phyloP scores from a whole-genome alignment of 2,113 vertebrate species.

The Chelonoidis abingdonii region DNA sequence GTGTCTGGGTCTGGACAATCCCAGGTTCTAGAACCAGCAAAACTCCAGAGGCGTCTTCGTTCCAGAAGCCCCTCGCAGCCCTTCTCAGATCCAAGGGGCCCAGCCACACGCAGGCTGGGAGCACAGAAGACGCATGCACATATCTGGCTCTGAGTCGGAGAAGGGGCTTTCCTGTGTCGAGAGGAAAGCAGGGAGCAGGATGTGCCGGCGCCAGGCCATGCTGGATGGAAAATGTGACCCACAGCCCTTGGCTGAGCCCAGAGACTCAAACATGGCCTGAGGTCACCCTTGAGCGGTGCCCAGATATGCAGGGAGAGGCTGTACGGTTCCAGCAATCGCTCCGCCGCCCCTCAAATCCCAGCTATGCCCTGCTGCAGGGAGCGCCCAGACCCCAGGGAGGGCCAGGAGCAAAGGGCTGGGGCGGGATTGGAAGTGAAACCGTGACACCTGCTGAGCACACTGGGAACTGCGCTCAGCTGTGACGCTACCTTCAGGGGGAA shows the following conservation, averaged over 20 bases:
- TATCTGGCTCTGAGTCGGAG: no score
- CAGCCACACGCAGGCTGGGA: no score
- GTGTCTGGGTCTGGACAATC: background rate
- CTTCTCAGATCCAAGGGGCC: no score
- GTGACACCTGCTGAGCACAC: background rate
- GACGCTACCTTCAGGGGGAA: background rate
- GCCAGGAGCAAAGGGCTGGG: background rate
- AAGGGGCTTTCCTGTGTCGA: background rate
- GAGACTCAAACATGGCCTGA: accelerated
- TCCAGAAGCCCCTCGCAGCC: no score
- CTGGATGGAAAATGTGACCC: accelerated
- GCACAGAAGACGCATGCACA: no score
- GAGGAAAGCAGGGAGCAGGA: background rate
- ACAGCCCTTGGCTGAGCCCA: accelerated
- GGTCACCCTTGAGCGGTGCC: accelerated
- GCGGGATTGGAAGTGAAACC: background rate
- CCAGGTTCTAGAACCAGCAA: no score
- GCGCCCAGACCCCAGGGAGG: background rate
- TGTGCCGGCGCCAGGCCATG: background rate
- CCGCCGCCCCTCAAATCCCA: no score
- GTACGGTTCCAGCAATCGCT: background rate
- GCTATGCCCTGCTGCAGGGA: background rate
- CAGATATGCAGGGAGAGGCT: background rate
- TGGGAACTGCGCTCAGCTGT: background rate
- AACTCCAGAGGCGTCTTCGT: no score